A percentile compares a stretch with the other conserved stretches of the same genome.
phyloP scores from a whole-genome alignment of 2,888 invertebrate species.

The Mythimna ferrago region DNA sequence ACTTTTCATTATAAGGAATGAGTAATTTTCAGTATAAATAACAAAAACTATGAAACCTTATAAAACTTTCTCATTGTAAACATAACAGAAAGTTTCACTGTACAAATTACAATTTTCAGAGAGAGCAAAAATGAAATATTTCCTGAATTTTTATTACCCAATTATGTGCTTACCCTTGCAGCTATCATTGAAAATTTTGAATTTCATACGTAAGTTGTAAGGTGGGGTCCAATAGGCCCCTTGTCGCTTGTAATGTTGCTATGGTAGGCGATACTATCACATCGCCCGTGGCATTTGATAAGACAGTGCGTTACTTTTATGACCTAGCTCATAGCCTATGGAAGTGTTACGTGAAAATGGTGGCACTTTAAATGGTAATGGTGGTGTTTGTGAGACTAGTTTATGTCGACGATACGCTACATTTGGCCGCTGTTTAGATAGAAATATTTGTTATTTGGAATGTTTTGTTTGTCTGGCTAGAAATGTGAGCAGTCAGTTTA shows the following conservation, averaged over 20 bases:
- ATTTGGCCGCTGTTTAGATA: conserved; percentile 18
- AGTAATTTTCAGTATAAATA: conserved; percentile 22
- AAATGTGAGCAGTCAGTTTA: neutral
- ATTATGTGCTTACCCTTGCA: conserved; percentile 1
- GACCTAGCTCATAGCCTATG: conserved; percentile 56
- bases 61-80: conserved; percentile 22
- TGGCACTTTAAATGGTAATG: conserved; percentile 50
- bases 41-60: conserved; percentile 25
- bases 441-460: conserved; percentile 31
- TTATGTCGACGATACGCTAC: conserved; percentile 48
- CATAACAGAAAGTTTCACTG: conserved; percentile 22
- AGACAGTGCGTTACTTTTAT: conserved; percentile 76
- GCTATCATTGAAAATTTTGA: conserved; percentile 72
- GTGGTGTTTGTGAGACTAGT: conserved; percentile 47
- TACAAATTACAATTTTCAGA: conserved; percentile 12
- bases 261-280: conserved; percentile 71
- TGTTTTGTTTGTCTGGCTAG: conserved; percentile 16
- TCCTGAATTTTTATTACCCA: conserved; percentile 12
- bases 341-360: conserved; percentile 67
- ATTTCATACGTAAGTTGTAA: conserved; percentile 77
- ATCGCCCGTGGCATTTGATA: conserved; percentile 79
- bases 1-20: conserved; percentile 16
- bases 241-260: conserved; percentile 76
- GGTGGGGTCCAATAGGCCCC: conserved; percentile 83
- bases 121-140: conserved; percentile 19